A percentile compares a stretch with the other conserved stretches of the same genome.
Conservation (phyloP, 64 coral and sea anemone genomes). For the Porites australiensis region DNA sequence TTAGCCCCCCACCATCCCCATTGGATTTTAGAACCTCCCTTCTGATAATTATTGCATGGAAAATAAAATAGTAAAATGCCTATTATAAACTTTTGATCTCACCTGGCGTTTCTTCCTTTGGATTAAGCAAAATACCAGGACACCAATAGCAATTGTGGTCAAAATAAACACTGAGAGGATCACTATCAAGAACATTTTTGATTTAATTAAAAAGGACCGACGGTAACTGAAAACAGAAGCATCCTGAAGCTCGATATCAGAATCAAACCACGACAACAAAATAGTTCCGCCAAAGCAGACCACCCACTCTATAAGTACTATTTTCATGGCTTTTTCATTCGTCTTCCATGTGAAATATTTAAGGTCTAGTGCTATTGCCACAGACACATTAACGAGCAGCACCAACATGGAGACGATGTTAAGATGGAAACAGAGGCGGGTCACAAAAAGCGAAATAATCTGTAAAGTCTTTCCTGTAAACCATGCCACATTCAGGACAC, state of each 20-base stretch:
- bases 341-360: slow-evolving; percentile 34
- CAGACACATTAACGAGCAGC: background rate
- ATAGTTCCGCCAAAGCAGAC: background rate
- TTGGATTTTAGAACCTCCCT: no score
- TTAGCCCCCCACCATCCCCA: no score
- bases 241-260: slow-evolving; percentile 5
- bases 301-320: background rate
- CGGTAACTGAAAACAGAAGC: background rate
- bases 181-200: background rate
- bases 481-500: background rate
- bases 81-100: no score
- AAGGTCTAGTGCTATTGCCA: slow-evolving; percentile 6
- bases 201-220: background rate
- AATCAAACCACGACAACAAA: background rate
- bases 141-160: background rate
- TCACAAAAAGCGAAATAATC: background rate
- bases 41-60: no score
- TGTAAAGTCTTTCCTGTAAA: background rate
- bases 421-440: background rate
- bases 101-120: no score
- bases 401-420: slow-evolving; percentile 15
- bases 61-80: no score
- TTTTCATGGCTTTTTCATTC: background rate
- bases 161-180: background rate
- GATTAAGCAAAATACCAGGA: background rate